Base-by-base conservation (phyloP, 2,113 vertebrate genomes). In the Monarcha castaneiventris region DNA sequence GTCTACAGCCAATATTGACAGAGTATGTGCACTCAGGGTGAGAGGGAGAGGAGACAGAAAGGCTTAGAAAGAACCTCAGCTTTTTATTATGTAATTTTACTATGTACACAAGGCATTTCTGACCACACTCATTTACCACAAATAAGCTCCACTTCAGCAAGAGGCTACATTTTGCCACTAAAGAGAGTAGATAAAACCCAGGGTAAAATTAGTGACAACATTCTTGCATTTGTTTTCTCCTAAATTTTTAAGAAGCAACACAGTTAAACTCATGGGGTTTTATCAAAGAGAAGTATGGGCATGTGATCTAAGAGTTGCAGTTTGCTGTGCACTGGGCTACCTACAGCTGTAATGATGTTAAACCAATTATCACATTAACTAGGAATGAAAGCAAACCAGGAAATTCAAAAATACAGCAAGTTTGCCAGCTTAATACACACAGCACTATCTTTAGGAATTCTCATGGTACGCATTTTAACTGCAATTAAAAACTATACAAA, bases 1-100 rank as follows among this genome's bases (percentile, higher is more conserved):
- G 78, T 69, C 72, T 35, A 88, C 52, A 87, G 61, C 72, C 68
- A 96, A 56, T 92, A 94, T 54, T 94, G 68, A 94, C 84, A 90
- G 56, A 89, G 18, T 16, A 21, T 33, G 67, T 77, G 59, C 84
- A 72, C 52, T 75, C 62, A 61, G 66, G 30, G 9, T 52, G 48
- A 71, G 44, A 87, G 68, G 32, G 33, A 85, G 16, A 30, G 18
- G 21, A 92, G 30, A 67, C 1, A 1, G 33, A 84, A 95, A 69
- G 30, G 33, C 66, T 94, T 74, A 90, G 39, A 77, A 67, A 90
- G 61, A 81, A 51, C 30, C 37, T 90, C 55, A 56, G 46, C 30
- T 77, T 95, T 81, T 84, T 64, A 78, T 81, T 56, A 8, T 30
- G 39, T 12, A 10, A 9, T 63, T 37, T 29, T 88, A 37, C 52